phyloP scores from a whole-genome alignment of 2,888 invertebrate species.

The Minunthozetes semirufus region DNA sequence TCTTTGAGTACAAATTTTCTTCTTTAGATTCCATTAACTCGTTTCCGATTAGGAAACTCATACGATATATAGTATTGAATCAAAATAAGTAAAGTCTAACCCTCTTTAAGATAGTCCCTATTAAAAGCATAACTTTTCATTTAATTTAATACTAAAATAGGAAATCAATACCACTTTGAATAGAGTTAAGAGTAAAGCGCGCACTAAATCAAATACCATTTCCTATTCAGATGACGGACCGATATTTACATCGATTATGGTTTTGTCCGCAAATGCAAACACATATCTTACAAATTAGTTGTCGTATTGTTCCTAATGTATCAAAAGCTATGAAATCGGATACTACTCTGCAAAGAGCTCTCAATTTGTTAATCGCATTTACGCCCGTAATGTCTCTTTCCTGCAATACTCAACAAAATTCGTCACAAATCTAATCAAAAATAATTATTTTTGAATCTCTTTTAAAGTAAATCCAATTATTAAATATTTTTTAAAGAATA shows the following conservation, averaged over 20 bases:
- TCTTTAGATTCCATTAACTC: slow-evolving; percentile 31
- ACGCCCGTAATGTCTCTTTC: slow-evolving; percentile 25
- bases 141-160: slow-evolving; percentile 14
- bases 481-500: too few relatives aligned
- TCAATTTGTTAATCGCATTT: slow-evolving; percentile 12
- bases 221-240: slow-evolving; percentile 16
- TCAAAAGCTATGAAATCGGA: not conserved
- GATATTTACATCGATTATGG: slow-evolving; percentile 14
- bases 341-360: not conserved
- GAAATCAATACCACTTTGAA: not conserved
- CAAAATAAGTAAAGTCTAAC: not conserved
- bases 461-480: not conserved
- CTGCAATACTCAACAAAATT: not conserved
- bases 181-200: not conserved
- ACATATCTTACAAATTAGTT: slow-evolving; percentile 14
- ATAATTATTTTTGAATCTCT: not conserved
- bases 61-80: not conserved
- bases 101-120: slow-evolving; percentile 5
- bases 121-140: slow-evolving; percentile 28
- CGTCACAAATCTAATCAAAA: not conserved
- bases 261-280: not conserved
- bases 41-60: slow-evolving; percentile 28
- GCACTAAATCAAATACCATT: slow-evolving; percentile 3
- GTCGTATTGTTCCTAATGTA: not conserved
- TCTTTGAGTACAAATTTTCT: slow-evolving; percentile 2